These are phyloP conservation scores for Fringilla coelebs DNA, from an alignment of 2,797 vertebrate genomes.

Conservation along the genomic window DNA sequence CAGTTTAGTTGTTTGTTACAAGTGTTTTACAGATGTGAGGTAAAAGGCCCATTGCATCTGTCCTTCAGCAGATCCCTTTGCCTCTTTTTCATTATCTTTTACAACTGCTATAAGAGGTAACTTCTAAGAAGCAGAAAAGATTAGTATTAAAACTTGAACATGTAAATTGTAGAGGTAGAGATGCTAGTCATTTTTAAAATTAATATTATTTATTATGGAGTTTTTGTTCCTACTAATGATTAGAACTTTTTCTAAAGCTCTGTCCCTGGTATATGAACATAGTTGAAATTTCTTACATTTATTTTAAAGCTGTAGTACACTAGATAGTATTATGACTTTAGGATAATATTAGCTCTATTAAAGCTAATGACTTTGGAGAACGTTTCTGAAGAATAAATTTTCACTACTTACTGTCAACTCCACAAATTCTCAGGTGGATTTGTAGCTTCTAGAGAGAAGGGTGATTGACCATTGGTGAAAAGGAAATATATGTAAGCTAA, in stretches of 20 bases:
- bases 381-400: background rate
- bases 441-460: background rate
- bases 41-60: background rate
- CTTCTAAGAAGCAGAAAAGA: background rate
- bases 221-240: background rate
- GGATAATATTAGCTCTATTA: background rate
- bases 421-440: background rate
- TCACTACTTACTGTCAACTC: background rate
- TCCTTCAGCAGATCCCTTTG: background rate
- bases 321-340: background rate
- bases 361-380: background rate
- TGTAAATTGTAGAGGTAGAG: background rate
- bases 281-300: background rate
- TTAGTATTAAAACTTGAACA: background rate
- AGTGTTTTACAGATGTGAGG: background rate
- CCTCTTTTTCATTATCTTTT: background rate
- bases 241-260: background rate
- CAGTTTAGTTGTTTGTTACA: background rate
- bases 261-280: background rate
- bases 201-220: accelerated
- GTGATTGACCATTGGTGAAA: background rate
- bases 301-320: background rate
- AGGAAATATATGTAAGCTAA: background rate
- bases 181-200: background rate
- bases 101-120: background rate